These are phyloP conservation scores for Protosalanx chinensis DNA, from an alignment of 2,797 vertebrate species.

Conservation along the genomic window DNA sequence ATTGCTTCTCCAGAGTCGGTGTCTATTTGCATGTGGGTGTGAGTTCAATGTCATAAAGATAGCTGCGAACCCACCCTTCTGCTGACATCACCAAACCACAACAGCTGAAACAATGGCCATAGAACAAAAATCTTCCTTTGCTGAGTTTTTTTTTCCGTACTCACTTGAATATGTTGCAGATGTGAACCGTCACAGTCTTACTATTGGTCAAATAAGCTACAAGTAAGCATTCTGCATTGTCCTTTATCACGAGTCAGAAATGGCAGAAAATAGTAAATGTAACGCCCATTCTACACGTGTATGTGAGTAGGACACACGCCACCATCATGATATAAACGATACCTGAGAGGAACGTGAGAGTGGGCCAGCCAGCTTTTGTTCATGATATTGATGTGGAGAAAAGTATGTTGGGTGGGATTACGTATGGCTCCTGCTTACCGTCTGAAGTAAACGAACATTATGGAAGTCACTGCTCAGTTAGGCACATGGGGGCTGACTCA, in stretches of 20 bases:
- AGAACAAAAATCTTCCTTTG: slow-evolving; percentile 11
- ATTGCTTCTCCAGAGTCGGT: slow-evolving; percentile 57
- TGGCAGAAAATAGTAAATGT: slow-evolving; percentile 34
- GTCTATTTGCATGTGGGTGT: slow-evolving; percentile 2
- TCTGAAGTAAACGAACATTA: slow-evolving; percentile 27
- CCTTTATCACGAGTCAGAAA: slow-evolving; percentile 44
- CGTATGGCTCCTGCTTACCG: background rate
- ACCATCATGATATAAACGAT: slow-evolving; percentile 26
- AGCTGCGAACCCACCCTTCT: slow-evolving; percentile 29
- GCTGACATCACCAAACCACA: slow-evolving; percentile 36
- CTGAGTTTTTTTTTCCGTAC: slow-evolving; percentile 37
- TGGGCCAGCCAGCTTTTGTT: background rate
- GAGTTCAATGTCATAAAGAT: background rate
- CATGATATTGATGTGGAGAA: background rate
- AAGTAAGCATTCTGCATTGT: slow-evolving; percentile 28
- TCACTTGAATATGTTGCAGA: slow-evolving; percentile 33
- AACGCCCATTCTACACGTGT: slow-evolving; percentile 10
- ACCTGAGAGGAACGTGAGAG: slow-evolving; percentile 30
- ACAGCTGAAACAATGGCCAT: slow-evolving; percentile 45
- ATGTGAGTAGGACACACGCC: background rate
- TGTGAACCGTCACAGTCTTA: background rate
- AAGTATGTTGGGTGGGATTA: background rate
- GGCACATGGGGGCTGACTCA: background rate
- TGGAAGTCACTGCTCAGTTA: slow-evolving; percentile 18
- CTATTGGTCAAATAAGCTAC: too few relatives aligned